phyloP scores from a whole-genome alignment of 2,797 vertebrate genomes.

The Varecia variegata region DNA sequence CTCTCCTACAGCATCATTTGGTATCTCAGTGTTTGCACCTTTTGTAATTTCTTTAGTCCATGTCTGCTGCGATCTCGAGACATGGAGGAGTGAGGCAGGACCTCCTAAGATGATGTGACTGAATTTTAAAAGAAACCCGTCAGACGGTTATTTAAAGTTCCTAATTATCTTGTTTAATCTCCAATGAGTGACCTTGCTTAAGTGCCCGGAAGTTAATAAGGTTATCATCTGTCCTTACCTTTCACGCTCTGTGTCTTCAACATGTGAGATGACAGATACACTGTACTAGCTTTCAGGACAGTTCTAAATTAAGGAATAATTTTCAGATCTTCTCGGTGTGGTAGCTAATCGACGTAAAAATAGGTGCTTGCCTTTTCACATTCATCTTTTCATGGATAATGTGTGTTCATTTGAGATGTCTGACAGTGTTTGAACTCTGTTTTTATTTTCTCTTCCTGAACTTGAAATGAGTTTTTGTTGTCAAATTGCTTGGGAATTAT shows the following conservation, averaged over 20 bases:
- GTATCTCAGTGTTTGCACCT: neutral
- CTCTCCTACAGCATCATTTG: neutral
- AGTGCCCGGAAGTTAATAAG: neutral
- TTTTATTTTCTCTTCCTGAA: slow-evolving; percentile 48
- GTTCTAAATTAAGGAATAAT: neutral
- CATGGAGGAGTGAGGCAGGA: neutral
- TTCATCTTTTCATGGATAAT: slow-evolving; percentile 2
- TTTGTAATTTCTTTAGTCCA: neutral
- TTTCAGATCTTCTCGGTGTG: neutral
- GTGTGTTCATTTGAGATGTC: neutral
- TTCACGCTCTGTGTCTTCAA: neutral
- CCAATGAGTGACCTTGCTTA: neutral
- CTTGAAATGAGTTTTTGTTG: slow-evolving; percentile 48
- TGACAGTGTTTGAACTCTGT: neutral
- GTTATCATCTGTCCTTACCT: neutral
- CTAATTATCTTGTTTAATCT: slow-evolving; percentile 56
- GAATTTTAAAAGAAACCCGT: slow-evolving; percentile 32
- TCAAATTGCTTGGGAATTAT: slow-evolving; percentile 6
- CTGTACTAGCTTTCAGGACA: neutral
- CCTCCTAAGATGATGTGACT: slow-evolving; percentile 11
- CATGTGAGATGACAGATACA: neutral
- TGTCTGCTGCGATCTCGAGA: neutral
- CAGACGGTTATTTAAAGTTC: slow-evolving; percentile 34
- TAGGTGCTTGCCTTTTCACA: neutral
- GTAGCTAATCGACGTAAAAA: neutral